phyloP scores from a whole-genome alignment of 1,140 invertebrate species.

The Hycleus phaleratus region DNA sequence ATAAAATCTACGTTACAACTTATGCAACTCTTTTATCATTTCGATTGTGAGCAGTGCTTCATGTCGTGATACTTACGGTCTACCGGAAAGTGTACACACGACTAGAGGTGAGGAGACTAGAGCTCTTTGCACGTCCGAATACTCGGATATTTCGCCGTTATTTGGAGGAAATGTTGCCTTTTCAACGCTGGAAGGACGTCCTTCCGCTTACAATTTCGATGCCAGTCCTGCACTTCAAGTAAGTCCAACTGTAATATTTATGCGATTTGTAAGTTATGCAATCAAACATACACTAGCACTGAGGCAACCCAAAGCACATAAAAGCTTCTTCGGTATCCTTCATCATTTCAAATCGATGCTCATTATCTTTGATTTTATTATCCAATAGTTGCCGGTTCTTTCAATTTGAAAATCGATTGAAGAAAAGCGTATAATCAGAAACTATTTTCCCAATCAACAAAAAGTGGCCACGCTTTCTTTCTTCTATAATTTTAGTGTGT shows the following conservation, averaged over 20 bases:
- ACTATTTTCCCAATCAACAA: no score
- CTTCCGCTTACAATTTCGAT: conserved; percentile 87
- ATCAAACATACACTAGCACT: no score
- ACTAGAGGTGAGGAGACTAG: conserved; percentile 68
- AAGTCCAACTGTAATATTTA: conserved; percentile 12
- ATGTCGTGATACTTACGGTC: conserved; percentile 81
- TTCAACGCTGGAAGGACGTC: conserved; percentile 89
- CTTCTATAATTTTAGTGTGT: no score
- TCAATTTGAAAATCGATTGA: no score
- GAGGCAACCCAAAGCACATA: no score
- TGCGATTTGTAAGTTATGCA: no score
- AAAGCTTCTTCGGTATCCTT: no score
- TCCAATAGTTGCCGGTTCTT: no score
- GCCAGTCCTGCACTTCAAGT: conserved; percentile 82
- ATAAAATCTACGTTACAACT: neutral
- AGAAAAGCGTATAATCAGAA: no score
- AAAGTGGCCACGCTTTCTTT: no score
- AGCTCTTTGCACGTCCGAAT: conserved; percentile 92
- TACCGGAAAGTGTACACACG: conserved; percentile 67
- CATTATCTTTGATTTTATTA: no score
- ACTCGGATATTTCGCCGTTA: conserved; percentile 94
- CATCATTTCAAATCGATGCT: no score
- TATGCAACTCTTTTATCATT: conserved; percentile 10
- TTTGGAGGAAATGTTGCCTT: conserved; percentile 94
- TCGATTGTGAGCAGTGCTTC: conserved; percentile 56